Evolutionary conservation across 2,797 vertebrate genomes (phyloP).

Genomic region (Spea hammondii): DNA sequence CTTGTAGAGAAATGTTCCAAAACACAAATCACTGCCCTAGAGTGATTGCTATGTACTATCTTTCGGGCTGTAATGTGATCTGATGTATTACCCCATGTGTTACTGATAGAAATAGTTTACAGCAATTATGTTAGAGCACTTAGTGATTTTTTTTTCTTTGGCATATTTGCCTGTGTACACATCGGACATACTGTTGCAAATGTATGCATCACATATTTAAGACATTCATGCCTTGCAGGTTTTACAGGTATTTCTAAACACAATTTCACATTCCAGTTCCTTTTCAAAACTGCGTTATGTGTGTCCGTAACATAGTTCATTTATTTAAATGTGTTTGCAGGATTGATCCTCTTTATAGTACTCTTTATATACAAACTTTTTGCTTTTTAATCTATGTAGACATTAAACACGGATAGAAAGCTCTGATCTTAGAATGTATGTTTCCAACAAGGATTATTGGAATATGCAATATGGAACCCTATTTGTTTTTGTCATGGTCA

Average conservation of each 20-base stretch:
- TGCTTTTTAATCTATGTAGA: too few relatives aligned
- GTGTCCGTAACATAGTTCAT: too few relatives aligned
- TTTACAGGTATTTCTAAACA: too few relatives aligned
- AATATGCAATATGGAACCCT: not conserved
- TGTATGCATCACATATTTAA: not conserved
- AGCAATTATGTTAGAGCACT: slow-evolving; percentile 43
- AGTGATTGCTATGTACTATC: slow-evolving; percentile 56
- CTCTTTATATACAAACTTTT: too few relatives aligned
- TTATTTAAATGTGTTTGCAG: too few relatives aligned
- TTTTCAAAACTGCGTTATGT: too few relatives aligned
- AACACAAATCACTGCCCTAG: slow-evolving; percentile 54
- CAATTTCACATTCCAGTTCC: too few relatives aligned
- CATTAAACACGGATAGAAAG: too few relatives aligned
- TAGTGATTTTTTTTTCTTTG: not conserved
- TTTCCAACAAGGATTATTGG: not conserved
- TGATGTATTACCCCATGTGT: slow-evolving; percentile 59
- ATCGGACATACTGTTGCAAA: not conserved
- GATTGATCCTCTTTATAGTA: too few relatives aligned
- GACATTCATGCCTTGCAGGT: not conserved
- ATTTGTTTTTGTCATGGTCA: not conserved
- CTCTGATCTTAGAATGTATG: too few relatives aligned
- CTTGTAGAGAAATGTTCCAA: slow-evolving; percentile 56
- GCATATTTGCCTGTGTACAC: not conserved
- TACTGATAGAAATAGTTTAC: slow-evolving; percentile 57
- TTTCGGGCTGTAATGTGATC: slow-evolving; percentile 47